A percentile compares a stretch with the other conserved stretches of the same genome.
Conservation (phyloP, 1,140 invertebrate species). For the Drosophila sproati region DNA sequence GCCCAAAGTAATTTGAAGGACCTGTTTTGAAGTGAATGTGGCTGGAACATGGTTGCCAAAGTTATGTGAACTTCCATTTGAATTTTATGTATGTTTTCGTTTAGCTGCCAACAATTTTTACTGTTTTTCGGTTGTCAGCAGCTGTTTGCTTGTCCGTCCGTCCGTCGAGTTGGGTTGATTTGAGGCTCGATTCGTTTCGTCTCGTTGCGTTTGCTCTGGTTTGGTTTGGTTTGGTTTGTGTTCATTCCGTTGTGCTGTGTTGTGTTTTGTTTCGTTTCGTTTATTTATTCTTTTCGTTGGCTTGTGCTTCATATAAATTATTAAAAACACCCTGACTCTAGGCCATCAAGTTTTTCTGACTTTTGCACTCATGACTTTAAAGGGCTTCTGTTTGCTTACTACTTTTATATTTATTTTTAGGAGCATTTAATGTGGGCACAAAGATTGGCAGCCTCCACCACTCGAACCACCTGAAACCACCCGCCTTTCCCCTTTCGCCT, state of each 20-base stretch:
- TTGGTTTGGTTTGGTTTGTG: conserved; percentile 20
- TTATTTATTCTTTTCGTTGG: conserved; percentile 21
- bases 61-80: conserved; percentile 41
- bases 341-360: conserved; percentile 38
- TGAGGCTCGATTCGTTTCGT: conserved; percentile 25
- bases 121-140: neutral
- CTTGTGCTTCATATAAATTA: conserved; percentile 62
- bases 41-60: conserved; percentile 28
- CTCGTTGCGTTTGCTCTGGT: conserved; percentile 1
- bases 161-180: conserved; percentile 42
- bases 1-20: neutral
- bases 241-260: conserved; percentile 11
- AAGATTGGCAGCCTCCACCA: too few relatives aligned
- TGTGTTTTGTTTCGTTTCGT: conserved; percentile 16
- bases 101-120: conserved; percentile 5
- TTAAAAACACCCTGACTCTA: conserved; percentile 61
- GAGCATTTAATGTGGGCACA: conserved; percentile 5
- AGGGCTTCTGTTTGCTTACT: neutral
- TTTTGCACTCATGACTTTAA: conserved; percentile 27
- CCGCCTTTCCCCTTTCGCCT: too few relatives aligned
- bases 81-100: conserved; percentile 45
- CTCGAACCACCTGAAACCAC: neutral
- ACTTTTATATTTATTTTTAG: neutral
- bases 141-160: conserved; percentile 10
- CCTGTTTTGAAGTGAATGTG: neutral